Evolutionary conservation across 2,888 invertebrate species (phyloP), one percentile per base, ranked within the genome.

Genomic region (Polyommatus icarus): DNA sequence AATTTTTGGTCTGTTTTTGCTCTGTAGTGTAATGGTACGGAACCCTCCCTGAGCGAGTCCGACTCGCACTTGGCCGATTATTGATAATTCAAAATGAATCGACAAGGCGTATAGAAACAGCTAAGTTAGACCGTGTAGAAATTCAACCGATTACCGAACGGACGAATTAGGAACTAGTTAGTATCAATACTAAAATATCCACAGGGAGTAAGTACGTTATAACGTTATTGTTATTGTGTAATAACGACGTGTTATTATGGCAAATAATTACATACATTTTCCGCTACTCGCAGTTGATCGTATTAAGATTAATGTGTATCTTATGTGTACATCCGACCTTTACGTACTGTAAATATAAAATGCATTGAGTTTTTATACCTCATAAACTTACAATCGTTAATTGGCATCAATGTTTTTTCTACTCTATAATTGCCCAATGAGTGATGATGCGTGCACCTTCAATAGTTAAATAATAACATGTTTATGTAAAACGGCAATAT

Each of bases 401-500:
- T 80, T 75, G 75, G 75, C 75, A 50, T 24, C 12, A 54, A 15
- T 50, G 75, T 75, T 75, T 75, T 75, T 75, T 75, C 24, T 46
- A 7, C 24, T 75, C 50, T 40, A 75, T 75, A 75, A 75, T 75
- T 54, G 75, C 54, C 54, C 75, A 75, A 75, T 75, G 75, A 75
- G 75, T 75, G 54, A 75, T 75, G 75, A 75, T 75, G 75, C 75
- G 54, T 75, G 75, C 40, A 54, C 75, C 29, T 75, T 4, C 54
- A 54, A 75, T 75, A 24, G 29, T 24, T 75, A 3, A 50, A 54
- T 54, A 6, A 24, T 73, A 46, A 46, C 40, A 40, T 40, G 67
- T 67, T 67, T 67, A 24, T 29, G 24, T 61, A 67, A 67, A 29
- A 77, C 78, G 59, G 57, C 76, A 76, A 86, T 87, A 85, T 85